Evolutionary conservation across 2,797 vertebrate species (phyloP).

Genomic region (Lagocephalus sceleratus): DNA sequence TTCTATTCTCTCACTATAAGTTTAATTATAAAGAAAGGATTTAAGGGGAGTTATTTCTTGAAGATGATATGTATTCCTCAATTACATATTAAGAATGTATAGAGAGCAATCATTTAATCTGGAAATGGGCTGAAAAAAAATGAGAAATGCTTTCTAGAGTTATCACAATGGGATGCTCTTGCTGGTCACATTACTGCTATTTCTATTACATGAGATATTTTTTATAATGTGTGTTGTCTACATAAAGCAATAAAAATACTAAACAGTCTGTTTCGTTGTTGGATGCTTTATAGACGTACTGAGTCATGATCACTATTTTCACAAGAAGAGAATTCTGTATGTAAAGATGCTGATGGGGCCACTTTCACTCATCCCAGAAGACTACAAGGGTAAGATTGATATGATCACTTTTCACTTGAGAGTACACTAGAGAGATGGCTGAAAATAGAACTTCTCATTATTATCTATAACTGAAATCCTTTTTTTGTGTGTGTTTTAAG

Average conservation of each 20-base stretch:
- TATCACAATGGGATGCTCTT: neutral
- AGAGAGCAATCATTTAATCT: slow-evolving; percentile 52
- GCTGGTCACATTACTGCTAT: slow-evolving; percentile 3
- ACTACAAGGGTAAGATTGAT: slow-evolving; percentile 16
- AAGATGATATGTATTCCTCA: no score
- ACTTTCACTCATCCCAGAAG: slow-evolving; percentile 9
- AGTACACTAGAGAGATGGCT: slow-evolving; percentile 23
- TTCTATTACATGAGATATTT: slow-evolving; percentile 7
- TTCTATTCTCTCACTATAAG: slow-evolving; percentile 61
- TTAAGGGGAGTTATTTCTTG: slow-evolving; percentile 63
- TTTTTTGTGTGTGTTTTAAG: slow-evolving; percentile 38
- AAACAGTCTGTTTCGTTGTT: slow-evolving; percentile 10
- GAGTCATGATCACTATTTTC: neutral
- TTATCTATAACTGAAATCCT: slow-evolving; percentile 32
- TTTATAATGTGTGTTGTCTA: neutral
- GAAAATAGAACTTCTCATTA: slow-evolving; percentile 51
- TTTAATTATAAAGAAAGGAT: slow-evolving; percentile 71
- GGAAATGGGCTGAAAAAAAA: slow-evolving; percentile 23
- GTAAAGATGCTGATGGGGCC: no score
- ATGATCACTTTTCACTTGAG: slow-evolving; percentile 29
- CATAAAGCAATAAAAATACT: slow-evolving; percentile 38
- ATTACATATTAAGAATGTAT: no score
- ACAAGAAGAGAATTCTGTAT: no score
- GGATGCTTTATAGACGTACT: neutral
- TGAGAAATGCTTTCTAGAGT: slow-evolving; percentile 12